phyloP scores from a whole-genome alignment of 2,797 vertebrate species.

The Pipistrellus pipistrellus region DNA sequence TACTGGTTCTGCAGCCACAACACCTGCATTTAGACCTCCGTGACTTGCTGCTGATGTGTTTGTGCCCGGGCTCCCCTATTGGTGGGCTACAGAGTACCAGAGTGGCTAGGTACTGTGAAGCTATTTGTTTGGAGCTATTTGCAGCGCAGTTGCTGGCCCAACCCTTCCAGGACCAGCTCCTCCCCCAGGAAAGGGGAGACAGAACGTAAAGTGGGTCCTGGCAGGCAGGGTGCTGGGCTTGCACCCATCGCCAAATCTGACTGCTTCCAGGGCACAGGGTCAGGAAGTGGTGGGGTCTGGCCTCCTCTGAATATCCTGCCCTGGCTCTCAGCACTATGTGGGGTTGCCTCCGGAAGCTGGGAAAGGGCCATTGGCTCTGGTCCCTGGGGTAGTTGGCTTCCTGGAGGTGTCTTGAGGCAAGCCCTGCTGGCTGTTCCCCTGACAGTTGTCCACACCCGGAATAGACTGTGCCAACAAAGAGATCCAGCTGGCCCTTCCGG shows the following conservation, averaged over 20 bases:
- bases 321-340: conserved; percentile 47
- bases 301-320: background rate
- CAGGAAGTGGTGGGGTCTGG: conserved; percentile 42
- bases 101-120: background rate
- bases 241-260: background rate
- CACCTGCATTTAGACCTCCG: background rate
- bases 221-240: background rate
- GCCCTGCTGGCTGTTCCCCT: conserved; percentile 12
- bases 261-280: conserved; percentile 18
- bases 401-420: conserved; percentile 23
- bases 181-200: background rate
- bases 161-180: background rate
- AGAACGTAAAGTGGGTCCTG: background rate
- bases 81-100: background rate
- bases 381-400: conserved; percentile 38
- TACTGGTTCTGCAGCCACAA: fast-evolving
- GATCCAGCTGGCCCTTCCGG: background rate
- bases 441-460: conserved; percentile 58
- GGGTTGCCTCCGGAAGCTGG: conserved; percentile 67
- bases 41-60: background rate
- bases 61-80: background rate
- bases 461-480: background rate
- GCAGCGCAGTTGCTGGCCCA: background rate
- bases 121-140: background rate
- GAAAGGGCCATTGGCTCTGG: conserved; percentile 59